Evolutionary conservation across 2,888 invertebrate species (phyloP), one percentile per base, ranked within the genome.

Genomic region (Spodoptera littoralis): DNA sequence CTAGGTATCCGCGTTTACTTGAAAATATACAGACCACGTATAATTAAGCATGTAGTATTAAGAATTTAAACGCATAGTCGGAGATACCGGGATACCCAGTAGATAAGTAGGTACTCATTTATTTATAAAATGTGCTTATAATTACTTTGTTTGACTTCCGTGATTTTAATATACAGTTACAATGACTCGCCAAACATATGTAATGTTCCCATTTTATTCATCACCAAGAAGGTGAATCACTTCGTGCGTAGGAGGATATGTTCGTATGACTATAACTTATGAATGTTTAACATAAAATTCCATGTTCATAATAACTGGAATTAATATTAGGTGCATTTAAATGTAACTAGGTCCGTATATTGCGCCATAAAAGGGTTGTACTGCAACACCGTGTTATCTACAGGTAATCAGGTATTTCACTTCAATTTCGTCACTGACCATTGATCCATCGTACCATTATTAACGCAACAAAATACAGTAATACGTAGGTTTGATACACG

Each of bases 161-260:
- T 72, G 62, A 63, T 67, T 76, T 74, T 61, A 60, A 72, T 73
- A 68, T 73, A 67, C 75, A 76, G 73, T 72, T 72, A 80, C 63
- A 74, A 75, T 80, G 79, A 82, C 76, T 78, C 75, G 82, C 82
- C 75, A 80, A 81, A 81, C 75, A 73, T 68, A 61, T 67, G 55
- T 76, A 56, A 69, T 65, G 62, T 59, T 62, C 63, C 56, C 60
- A 77, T 77, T 80, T 80, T 73, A 74, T 69, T 72, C 73, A 83
- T 83, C 72, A 77, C 71, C 61, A 69, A 68, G 65, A 65, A 72
- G 73, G 70, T 84, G 84, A 84, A 75, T 84, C 84, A 84, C 76
- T 70, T 64, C 49, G 72, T 65, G 77, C 70, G 85, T 84, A 77
- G 84, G 83, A 77, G 72, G 76, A 69, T 72, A 44, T 49, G 53